Evolutionary conservation across 2,888 invertebrate species (phyloP), one percentile per base, ranked within the genome.

Genomic region (Sipunculus nudus): DNA sequence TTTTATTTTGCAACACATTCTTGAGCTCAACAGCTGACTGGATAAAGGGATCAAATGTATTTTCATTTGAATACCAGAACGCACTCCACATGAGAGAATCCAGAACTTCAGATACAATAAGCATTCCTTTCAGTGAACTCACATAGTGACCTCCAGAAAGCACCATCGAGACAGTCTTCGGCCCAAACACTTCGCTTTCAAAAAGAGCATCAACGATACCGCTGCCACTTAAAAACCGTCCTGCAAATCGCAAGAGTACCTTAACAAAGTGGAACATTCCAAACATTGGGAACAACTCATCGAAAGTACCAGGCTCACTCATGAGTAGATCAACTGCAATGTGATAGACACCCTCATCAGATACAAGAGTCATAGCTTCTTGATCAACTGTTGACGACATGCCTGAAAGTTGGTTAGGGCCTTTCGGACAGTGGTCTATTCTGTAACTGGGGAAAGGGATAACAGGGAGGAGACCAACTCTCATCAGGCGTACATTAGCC

Each of bases 341-440:
- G 25, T 45, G 19, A 46, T 25, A 46, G 21, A 46, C 46, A 19
- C 46, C 46, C 26, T 46, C 46, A 46, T 19, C 46, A 46, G n/a
- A 46, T 2, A 46, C 21, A 25, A 5, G 23, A 23, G 46, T 21
- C n/a, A 25, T 46, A 1, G 26, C 23, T 25, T 1, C 21, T 25
- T 46, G 46, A 25, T 21, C 26, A n/a, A 26, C 23, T 25, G 21
- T 25, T 25, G 46, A 25, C 26, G 46, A 26, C 21, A 21, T 25
- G 23, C 26, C 46, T 46, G 21, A 25, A 46, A 46, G 25, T 46
- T 2, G 21, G 21, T 19, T 25, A 46, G 21, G 21, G 23, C 46
- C 26, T 46, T 46, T n/a, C 46, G 26, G 26, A 6, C 46, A 46
- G 23, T 46, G 21, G 46, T 26, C 5, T 46, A 46, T 21, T 46